These are phyloP conservation scores for Uropetala carovei DNA, from an alignment of 2,888 invertebrate genomes.

Conservation along the genomic window DNA sequence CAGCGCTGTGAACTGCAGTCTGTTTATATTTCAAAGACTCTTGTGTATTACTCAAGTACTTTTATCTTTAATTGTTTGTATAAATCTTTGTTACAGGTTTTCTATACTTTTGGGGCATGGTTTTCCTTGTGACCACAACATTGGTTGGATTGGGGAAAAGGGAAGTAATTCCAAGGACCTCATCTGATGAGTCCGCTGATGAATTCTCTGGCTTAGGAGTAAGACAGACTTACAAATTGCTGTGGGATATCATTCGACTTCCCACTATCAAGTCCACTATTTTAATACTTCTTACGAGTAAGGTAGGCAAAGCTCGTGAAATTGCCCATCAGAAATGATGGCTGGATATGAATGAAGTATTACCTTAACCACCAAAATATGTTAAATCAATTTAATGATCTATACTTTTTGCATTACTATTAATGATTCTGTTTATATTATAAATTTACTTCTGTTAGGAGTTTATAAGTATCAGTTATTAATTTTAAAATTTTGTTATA, in stretches of 20 bases:
- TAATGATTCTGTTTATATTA: no score
- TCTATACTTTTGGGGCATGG: conserved; percentile 95
- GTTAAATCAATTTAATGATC: no score
- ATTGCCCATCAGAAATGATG: no score
- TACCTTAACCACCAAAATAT: no score
- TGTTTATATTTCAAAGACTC: no score
- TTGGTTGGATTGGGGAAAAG: conserved; percentile 92
- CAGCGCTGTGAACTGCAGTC: no score
- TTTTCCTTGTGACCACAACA: conserved; percentile 93
- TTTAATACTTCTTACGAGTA: conserved; percentile 90
- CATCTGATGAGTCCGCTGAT: conserved; percentile 73
- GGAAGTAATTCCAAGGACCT: conserved; percentile 79
- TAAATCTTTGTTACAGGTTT: conserved; percentile 80
- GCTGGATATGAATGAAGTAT: no score
- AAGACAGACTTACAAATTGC: conserved; percentile 87
- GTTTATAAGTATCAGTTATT: no score
- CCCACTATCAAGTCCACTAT: conserved; percentile 88
- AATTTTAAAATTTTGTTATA: neutral
- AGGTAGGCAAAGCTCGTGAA: conserved; percentile 78
- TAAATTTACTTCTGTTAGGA: no score
- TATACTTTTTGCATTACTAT: no score
- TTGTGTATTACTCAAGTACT: neutral
- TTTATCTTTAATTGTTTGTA: conserved; percentile 21
- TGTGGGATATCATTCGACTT: conserved; percentile 89
- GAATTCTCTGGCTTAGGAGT: conserved; percentile 76